Evolutionary conservation across 2,113 vertebrate genomes (phyloP), one percentile per base, ranked within the genome.

Genomic region (Lichenostomus cassidix): DNA sequence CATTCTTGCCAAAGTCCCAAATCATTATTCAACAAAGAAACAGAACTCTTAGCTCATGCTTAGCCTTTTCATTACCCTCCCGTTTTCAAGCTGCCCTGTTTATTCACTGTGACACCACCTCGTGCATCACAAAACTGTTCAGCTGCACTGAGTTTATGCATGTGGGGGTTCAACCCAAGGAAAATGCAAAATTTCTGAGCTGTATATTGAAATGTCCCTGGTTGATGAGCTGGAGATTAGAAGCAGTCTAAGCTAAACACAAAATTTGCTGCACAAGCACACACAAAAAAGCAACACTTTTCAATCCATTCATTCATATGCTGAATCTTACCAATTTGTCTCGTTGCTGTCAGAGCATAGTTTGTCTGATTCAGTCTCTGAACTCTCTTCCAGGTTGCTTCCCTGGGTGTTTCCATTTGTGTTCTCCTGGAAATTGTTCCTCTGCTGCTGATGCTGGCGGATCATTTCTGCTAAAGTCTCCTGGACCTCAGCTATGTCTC

Each of bases 401-500:
- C 97, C 95, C 35, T 93, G 77, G 6, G 35, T 53, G 47, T 35
- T 93, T 13, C 92, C 95, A 13, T 88, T 71, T 50, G 86, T 79
- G 62, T 91, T 65, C 90, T 89, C 95, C 80, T 96, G 95, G 52
- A 97, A 88, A 21, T 93, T 98, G 64, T 87, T 97, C 89, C 95
- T 97, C 82, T 97, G 97, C 97, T 99, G 99, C 92, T 98, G 97
- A 96, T 99, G 99, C 90, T 98, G 98, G 71, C 86, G 97, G 92
- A 99, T 98, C 98, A 99, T 97, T 84, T 96, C 89, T 16, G 98
- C 78, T 89, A 99, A 97, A 44, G 95, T 98, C 81, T 98, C 96
- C 94, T 99, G 99, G 88, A 99, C 92, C 87, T 98, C 97, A 5
- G 94, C 93, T 42, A 98, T 95, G 10, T 98, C 96, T 65, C 97